Base-by-base conservation (phyloP, 2,113 vertebrate species). In the Tachysurus vachellii region DNA sequence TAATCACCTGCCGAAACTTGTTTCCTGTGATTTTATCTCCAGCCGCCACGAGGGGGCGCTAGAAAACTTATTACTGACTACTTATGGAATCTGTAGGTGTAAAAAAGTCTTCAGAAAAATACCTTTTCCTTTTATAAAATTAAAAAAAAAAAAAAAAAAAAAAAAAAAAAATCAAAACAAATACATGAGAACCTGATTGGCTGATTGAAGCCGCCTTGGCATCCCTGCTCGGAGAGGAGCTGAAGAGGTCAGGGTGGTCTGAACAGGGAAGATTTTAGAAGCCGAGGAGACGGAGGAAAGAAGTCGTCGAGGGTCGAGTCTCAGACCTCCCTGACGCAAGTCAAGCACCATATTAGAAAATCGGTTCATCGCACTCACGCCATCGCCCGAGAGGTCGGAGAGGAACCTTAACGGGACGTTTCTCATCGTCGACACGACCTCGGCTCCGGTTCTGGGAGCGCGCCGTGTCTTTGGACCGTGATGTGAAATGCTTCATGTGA, bases 41-140 rank as follows among this genome's bases (percentile, higher is more conserved):
- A 31, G 61, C 76, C 61, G 21, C 84, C 88, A 83, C 64, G 56
- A 87, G 87, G 76, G 86, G 91, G 87, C 84, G 36, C 23, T 53
- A 88, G 17, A 85, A 57, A 36, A 53, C 56, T 36, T 50, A 57
- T 59, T 68, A 50, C 47, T 77, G n/a, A 82, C 14, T 54, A 62
- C 13, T 8, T 31, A 80, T 71, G 4, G 8, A 70, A 68, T 71
- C 14, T 28, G 70, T 19, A 59, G 54, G 26, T 64, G 64, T 61
- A 79, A 75, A 82, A 76, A 85, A 50, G 1, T 53, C 2, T 5
- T 23, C 31, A 80, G n/a, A 86, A 85, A 87, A 85, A 62, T 50
- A 57, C 14, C 28, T 56, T 61, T 68, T 17, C 68, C 23, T 14
- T 53, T 19, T 47, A 17, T 31, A 68, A 47, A 71, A n/a, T 28